Evolutionary conservation across 2,113 vertebrate species (phyloP), one percentile per base, ranked within the genome.

Genomic region (Bucco capensis): DNA sequence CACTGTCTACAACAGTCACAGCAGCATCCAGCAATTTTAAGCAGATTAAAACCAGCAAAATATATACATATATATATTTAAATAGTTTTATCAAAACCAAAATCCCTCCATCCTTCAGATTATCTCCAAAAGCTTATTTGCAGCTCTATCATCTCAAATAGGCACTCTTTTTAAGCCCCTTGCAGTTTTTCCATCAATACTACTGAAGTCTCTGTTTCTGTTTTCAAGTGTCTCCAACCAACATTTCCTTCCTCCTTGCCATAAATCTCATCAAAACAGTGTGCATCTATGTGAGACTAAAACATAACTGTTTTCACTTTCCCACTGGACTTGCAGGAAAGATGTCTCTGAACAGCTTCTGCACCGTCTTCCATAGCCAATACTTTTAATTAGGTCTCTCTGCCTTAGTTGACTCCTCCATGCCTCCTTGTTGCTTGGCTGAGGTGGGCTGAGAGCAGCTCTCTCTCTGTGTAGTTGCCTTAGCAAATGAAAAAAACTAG

Each of bases 301-400:
- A 93, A 86, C 27, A 21, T 33, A 89, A 69, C 22, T 1, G 0
- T 30, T 65, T 75, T 81, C 53, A 82, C 66, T 57, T 61, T 61
- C 44, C 25, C 7, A 11, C 47, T 50, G 80, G 25, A 30, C 24
- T 21, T 71, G 66, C 5, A 2, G 64, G 27, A 69, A 83, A 40
- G n/a, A 14, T 1, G 30, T 35, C 64, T 67, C 83, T 22, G 31
- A 93, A 54, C 22, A 31, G 62, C 37, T 84, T 65, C 71, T 56
- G 58, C 28, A 35, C 71, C 57, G 44, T 25, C 65, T 88, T 53
- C 30, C 53, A 53, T 81, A 88, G 54, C 24, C 27, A 40, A 30
- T 23, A 54, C 62, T 94, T 93, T 49, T 90, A 90, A 95, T 93
- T 46, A 86, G 46, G 30, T 57, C 86, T 81, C 69, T 78, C 61